phyloP scores from a whole-genome alignment of 2,888 invertebrate species.

The Folsomia candida region DNA sequence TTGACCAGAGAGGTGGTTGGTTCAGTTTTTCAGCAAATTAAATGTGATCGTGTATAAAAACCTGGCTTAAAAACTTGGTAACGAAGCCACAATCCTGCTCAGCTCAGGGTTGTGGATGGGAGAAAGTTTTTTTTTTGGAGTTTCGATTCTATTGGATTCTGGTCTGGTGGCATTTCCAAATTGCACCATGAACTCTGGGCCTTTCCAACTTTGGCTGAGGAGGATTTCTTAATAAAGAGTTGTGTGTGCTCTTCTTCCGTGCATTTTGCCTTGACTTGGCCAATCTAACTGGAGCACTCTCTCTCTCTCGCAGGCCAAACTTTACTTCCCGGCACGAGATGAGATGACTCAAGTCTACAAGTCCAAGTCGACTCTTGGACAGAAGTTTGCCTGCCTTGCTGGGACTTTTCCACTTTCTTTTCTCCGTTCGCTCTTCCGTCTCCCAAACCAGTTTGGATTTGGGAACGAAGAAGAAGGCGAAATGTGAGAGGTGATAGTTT shows the following conservation, averaged over 20 bases:
- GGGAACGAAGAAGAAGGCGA: too few species aligned
- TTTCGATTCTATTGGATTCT: not conserved
- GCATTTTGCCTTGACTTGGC: not conserved
- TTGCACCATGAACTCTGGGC: slow-evolving; percentile 1
- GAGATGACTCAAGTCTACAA: not conserved
- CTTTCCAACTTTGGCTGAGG: not conserved
- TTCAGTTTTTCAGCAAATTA: too few species aligned
- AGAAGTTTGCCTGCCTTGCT: not conserved
- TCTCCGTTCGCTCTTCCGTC: not conserved
- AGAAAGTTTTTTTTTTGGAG: too few species aligned
- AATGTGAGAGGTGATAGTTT: too few species aligned
- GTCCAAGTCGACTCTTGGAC: not conserved
- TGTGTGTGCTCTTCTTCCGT: not conserved
- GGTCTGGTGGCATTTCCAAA: not conserved
- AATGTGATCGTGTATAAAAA: too few species aligned
- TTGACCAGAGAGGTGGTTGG: too few species aligned
- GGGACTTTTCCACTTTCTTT: not conserved
- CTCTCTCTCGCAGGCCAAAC: not conserved
- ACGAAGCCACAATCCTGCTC: too few species aligned
- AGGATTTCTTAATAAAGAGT: not conserved
- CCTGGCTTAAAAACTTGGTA: too few species aligned
- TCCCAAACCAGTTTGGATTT: not conserved
- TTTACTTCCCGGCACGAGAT: not conserved
- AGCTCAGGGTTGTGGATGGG: too few species aligned
- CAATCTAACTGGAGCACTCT: not conserved